Evolutionary conservation across 2,888 invertebrate species (phyloP).

Genomic region (Ophion obscuratus): DNA sequence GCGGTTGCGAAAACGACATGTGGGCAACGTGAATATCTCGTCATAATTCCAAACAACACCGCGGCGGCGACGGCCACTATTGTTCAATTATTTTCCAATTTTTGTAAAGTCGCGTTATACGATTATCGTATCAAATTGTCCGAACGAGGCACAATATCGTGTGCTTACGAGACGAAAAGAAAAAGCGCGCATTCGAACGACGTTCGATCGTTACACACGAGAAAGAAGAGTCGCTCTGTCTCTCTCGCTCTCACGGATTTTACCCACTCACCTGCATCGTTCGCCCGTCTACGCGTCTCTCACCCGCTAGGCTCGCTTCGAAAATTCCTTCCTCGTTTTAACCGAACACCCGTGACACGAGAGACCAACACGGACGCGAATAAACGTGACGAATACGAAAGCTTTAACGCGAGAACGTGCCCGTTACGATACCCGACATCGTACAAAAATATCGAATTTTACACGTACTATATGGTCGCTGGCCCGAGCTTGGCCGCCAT

Average conservation of each 20-base stretch:
- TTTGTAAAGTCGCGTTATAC: slow-evolving; percentile 43
- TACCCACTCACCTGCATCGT: slow-evolving; percentile 83
- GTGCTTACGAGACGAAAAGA: slow-evolving; percentile 9
- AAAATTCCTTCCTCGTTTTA: slow-evolving; percentile 48
- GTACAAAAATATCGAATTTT: slow-evolving; percentile 78
- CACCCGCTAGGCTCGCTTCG: slow-evolving; percentile 69
- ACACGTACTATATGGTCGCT: slow-evolving; percentile 82
- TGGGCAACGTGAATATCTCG: slow-evolving; percentile 76
- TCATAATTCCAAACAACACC: slow-evolving; percentile 81
- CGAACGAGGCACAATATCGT: slow-evolving; percentile 29
- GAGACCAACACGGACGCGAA: slow-evolving; percentile 67
- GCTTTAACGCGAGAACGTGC: slow-evolving; percentile 72
- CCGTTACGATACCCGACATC: slow-evolving; percentile 76
- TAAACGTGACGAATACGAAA: slow-evolving; percentile 68
- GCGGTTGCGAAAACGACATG: slow-evolving; percentile 72
- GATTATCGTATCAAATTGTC: slow-evolving; percentile 50
- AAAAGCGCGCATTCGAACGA: slow-evolving; percentile 6
- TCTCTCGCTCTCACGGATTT: slow-evolving; percentile 33
- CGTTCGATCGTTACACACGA: slow-evolving; percentile 34
- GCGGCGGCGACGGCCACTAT: slow-evolving; percentile 57
- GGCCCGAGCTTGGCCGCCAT: slow-evolving; percentile 82
- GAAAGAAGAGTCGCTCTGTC: background rate
- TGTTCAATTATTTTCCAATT: slow-evolving; percentile 64
- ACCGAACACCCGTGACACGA: slow-evolving; percentile 44
- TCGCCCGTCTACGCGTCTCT: slow-evolving; percentile 81